phyloP scores from a whole-genome alignment of 2,113 vertebrate species.

The Bos taurus region DNA sequence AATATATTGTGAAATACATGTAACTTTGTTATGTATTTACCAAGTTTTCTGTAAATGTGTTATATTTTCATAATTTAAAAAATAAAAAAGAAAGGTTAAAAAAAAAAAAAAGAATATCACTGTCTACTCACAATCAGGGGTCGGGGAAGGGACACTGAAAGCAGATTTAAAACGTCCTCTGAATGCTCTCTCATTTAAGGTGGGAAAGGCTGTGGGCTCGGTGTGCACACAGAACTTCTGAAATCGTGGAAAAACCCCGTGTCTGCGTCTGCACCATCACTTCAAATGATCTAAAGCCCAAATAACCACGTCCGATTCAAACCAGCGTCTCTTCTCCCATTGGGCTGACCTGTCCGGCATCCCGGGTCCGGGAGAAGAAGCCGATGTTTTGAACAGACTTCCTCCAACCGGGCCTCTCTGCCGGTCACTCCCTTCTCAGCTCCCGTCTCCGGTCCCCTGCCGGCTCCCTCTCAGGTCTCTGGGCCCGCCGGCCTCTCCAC shows the following conservation, averaged over 20 bases:
- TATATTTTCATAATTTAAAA: neutral
- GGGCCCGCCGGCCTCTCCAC: neutral
- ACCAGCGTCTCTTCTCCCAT: neutral
- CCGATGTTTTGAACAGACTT: neutral
- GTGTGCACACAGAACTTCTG: neutral
- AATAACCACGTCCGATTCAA: neutral
- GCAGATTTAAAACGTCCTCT: accelerated
- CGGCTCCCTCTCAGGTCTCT: too few relatives aligned
- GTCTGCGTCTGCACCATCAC: neutral
- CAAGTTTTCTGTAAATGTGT: neutral
- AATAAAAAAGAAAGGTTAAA: neutral
- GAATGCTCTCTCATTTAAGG: neutral
- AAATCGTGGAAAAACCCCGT: neutral
- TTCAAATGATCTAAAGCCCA: neutral
- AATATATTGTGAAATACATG: neutral
- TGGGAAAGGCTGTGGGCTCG: neutral
- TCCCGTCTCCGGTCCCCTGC: neutral
- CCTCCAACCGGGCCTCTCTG: neutral
- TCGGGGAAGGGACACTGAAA: neutral
- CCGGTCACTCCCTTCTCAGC: accelerated
- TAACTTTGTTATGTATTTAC: neutral
- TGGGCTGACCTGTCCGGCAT: too few relatives aligned
- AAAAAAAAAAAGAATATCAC: neutral
- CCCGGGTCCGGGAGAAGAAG: neutral
- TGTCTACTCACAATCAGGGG: neutral